Evolutionary conservation across 2,113 vertebrate species (phyloP), one percentile per base, ranked within the genome.

Genomic region (Platysteira castanea): DNA sequence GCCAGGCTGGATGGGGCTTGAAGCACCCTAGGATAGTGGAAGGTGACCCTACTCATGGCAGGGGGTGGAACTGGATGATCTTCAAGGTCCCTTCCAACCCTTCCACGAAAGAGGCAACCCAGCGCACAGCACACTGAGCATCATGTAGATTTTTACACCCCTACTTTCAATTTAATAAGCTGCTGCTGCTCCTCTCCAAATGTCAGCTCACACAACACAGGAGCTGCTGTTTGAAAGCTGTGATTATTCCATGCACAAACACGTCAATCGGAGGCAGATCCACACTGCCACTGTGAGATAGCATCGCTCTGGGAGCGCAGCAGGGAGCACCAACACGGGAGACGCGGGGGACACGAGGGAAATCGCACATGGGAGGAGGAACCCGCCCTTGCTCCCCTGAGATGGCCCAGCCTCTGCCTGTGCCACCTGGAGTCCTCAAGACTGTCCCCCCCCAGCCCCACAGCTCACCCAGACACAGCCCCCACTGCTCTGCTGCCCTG

Each of bases 221-320:
- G 87, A 96, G 56, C 52, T 30, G 87, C 88, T 95, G 93, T 96
- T 96, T 95, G 95, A 97, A 96, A 97, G 95, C 95, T 95, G 92
- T 86, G 95, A 97, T 96, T 94, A 96, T 86, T 70, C 87, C 63
- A 75, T 2, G 68, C 92, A 84, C 90, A 96, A 97, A 96, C 90
- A 97, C 85, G 3, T 96, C 95, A 95, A 75, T 97, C 73, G 59
- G 47, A 81, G 83, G 80, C 93, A 74, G 87, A 47, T 79, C 75
- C 90, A n/a, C 63, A 2, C 71, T 80, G 88, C 70, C 68, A 77
- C 9, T 7, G 1, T 8, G 13, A 46, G 90, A 54, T 1, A 46
- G 52, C 79, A 39, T 47, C 14, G 1, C 76, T 33, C 31, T 8
- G 0, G 1, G 90, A 71, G 60, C 9, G 0, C 19, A 11, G 73